phyloP scores from a whole-genome alignment of 2,113 vertebrate species.

The Phoenicopterus ruber region DNA sequence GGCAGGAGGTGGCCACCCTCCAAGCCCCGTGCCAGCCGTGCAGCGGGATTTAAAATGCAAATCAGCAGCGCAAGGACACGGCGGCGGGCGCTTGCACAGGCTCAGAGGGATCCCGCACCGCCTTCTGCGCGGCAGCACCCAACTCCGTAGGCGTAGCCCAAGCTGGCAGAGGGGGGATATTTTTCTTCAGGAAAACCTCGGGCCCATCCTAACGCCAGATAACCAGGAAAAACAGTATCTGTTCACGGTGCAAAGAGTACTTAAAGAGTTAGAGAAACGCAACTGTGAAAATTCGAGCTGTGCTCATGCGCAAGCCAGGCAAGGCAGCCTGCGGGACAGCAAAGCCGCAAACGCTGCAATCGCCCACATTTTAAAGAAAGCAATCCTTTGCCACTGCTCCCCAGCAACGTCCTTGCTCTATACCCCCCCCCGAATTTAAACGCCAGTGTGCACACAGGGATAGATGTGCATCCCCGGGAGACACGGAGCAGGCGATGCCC shows the following conservation, averaged over 20 bases:
- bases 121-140: not conserved
- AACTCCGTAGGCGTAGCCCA: not conserved
- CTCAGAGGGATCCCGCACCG: accelerated
- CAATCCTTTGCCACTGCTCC: not conserved
- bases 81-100: not conserved
- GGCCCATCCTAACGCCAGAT: not conserved
- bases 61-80: not conserved
- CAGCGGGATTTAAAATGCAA: not conserved
- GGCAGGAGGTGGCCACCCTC: not conserved
- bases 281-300: not conserved
- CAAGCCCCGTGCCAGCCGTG: not conserved
- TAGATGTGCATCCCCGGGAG: accelerated
- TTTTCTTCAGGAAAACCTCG: not conserved
- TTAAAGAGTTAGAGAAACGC: not conserved
- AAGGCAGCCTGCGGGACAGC: not conserved
- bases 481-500: accelerated
- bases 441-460: accelerated
- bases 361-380: not conserved
- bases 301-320: not conserved
- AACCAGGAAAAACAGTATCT: not conserved
- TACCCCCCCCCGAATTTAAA: not conserved
- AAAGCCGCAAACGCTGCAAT: accelerated
- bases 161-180: not conserved
- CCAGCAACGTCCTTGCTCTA: not conserved
- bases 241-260: not conserved